A percentile compares a stretch with the other conserved stretches of the same genome.
Conservation (phyloP, 2,797 vertebrate species). For the Myiotriccus ornatus region DNA sequence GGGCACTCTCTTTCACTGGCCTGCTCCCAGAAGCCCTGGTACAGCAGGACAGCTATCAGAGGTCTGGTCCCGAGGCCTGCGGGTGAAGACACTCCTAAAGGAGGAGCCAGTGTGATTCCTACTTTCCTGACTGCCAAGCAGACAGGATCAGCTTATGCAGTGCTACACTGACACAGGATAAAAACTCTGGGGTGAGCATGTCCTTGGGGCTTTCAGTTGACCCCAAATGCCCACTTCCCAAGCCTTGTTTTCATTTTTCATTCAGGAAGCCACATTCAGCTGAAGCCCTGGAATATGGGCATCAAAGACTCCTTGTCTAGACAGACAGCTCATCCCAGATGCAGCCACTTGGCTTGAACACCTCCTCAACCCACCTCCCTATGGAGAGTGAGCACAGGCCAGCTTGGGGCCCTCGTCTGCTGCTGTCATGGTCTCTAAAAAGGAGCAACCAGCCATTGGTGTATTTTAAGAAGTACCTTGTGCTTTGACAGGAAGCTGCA, state of each 20-base stretch:
- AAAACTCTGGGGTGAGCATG: neutral
- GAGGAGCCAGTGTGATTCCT: fast-evolving
- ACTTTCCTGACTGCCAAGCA: fast-evolving
- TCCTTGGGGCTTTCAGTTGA: neutral
- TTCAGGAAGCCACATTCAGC: neutral
- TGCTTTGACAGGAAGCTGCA: constrained; percentile 40
- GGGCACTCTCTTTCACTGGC: neutral
- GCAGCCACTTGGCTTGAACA: neutral
- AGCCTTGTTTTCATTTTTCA: neutral
- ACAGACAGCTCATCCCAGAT: neutral
- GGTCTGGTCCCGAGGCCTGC: neutral
- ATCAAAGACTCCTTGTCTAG: neutral
- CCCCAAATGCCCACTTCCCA: neutral
- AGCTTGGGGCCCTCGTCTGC: neutral
- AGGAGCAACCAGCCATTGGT: neutral
- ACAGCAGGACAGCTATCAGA: neutral
- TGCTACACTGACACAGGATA: neutral
- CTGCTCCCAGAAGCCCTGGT: neutral
- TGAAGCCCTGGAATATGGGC: neutral
- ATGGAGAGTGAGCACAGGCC: neutral
- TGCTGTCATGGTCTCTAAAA: neutral
- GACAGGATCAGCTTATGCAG: fast-evolving
- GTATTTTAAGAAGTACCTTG: constrained; percentile 11
- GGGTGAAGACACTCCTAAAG: neutral
- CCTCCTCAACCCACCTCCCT: neutral